A percentile compares a stretch with the other conserved stretches of the same genome.
Conservation (phyloP, 2,113 vertebrate genomes). For the Aegotheles bennettii region DNA sequence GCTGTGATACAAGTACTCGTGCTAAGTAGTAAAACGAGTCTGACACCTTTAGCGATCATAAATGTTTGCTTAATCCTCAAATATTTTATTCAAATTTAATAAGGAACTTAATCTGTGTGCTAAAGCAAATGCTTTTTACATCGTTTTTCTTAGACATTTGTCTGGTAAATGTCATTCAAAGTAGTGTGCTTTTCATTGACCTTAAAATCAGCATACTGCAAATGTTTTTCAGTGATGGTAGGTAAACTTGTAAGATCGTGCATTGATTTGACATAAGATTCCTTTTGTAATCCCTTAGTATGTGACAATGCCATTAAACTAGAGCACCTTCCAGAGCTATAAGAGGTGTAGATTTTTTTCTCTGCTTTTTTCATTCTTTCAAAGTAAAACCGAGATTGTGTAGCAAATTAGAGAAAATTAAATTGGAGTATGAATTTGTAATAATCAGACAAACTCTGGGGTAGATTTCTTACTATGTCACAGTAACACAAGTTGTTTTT, state of each 20-base stretch:
- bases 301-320: neutral
- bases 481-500: neutral
- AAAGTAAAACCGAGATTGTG: rapidly evolving
- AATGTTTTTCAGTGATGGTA: neutral
- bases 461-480: neutral
- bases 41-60: neutral
- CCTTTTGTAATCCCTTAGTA: neutral
- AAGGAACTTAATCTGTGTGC: neutral
- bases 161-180: neutral
- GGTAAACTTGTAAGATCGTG: neutral
- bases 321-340: neutral
- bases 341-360: neutral
- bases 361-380: neutral
- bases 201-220: neutral
- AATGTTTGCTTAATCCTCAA: neutral
- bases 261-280: neutral
- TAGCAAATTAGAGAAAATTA: neutral
- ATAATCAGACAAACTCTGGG: neutral
- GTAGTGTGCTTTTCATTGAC: neutral
- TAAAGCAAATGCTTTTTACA: neutral
- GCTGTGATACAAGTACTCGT: neutral
- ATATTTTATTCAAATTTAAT: neutral
- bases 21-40: neutral
- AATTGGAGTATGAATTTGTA: neutral
- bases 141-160: neutral